Percentiles rank a stretch among this genome's conserved stretches.
These are phyloP conservation scores for Hippocampus guttulatus DNA, from an alignment of 2,113 vertebrate species.

Conservation along the genomic window DNA sequence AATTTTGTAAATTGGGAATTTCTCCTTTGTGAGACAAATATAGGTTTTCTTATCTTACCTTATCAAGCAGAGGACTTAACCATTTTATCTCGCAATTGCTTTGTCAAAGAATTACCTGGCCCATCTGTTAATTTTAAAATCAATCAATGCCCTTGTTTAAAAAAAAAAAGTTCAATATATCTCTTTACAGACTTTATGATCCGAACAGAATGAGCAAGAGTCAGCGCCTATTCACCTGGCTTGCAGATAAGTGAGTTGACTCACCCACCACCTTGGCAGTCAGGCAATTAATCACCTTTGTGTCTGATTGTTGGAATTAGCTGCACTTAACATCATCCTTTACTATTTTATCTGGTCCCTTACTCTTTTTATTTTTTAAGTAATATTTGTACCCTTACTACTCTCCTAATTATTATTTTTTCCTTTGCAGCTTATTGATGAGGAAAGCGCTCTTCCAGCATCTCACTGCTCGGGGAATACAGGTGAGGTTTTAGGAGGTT, in stretches of 20 bases:
- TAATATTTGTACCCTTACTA: not conserved
- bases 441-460: slow-evolving; percentile 92
- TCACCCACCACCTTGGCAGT: not conserved
- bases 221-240: slow-evolving; percentile 82
- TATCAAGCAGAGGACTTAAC: no score
- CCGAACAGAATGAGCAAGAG: slow-evolving; percentile 76
- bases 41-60: no score
- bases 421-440: slow-evolving; percentile 85
- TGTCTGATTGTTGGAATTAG: not conserved
- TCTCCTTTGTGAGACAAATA: no score
- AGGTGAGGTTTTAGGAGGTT: slow-evolving; percentile 71
- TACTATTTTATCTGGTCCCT: not conserved
- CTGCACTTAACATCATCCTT: no score
- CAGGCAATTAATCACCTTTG: not conserved
- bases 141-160: not conserved
- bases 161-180: no score
- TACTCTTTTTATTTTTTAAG: not conserved
- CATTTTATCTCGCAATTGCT: no score
- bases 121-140: no score
- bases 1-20: no score
- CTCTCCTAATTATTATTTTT: slow-evolving; percentile 7
- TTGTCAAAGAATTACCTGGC: no score
- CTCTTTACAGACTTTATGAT: slow-evolving; percentile 54
- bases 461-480: slow-evolving; percentile 91
- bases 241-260: slow-evolving; percentile 86